A percentile compares a stretch with the other conserved stretches of the same genome.
These are phyloP conservation scores for Fratercula arctica DNA, from an alignment of 2,797 vertebrate genomes.

Conservation along the genomic window DNA sequence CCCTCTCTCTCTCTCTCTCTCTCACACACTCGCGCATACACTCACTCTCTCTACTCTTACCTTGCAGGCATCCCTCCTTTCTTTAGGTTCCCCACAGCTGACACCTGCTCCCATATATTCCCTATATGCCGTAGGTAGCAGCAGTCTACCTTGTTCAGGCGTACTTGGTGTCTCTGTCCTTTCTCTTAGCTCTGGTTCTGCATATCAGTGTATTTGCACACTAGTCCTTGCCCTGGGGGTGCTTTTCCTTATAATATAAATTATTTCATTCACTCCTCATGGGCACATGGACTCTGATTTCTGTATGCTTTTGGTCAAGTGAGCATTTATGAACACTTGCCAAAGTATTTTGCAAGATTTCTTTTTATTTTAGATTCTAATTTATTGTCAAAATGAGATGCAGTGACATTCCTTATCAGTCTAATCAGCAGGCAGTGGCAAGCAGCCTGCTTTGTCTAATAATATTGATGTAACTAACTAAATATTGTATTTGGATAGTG, in stretches of 20 bases:
- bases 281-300: not conserved
- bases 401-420: not conserved
- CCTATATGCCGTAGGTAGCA: not conserved
- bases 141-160: not conserved
- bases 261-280: not conserved
- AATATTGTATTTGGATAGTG: not conserved
- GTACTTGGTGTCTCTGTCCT: not conserved
- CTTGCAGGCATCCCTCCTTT: not conserved
- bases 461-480: not conserved
- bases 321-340: not conserved
- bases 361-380: not conserved
- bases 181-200: not conserved
- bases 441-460: not conserved
- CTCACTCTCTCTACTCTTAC: not conserved
- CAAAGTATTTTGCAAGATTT: not conserved
- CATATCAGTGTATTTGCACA: not conserved
- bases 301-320: not conserved
- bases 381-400: not conserved
- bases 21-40: too few species aligned
- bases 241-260: not conserved
- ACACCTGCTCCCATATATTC: not conserved
- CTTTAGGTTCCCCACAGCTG: not conserved
- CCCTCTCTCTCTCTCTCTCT: not conserved
- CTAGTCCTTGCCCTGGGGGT: not conserved
- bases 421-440: not conserved